A percentile compares a stretch with the other conserved stretches of the same genome.
These are phyloP conservation scores for Clarias laeviceps DNA, from an alignment of 2,797 vertebrate species.

Conservation along the genomic window DNA sequence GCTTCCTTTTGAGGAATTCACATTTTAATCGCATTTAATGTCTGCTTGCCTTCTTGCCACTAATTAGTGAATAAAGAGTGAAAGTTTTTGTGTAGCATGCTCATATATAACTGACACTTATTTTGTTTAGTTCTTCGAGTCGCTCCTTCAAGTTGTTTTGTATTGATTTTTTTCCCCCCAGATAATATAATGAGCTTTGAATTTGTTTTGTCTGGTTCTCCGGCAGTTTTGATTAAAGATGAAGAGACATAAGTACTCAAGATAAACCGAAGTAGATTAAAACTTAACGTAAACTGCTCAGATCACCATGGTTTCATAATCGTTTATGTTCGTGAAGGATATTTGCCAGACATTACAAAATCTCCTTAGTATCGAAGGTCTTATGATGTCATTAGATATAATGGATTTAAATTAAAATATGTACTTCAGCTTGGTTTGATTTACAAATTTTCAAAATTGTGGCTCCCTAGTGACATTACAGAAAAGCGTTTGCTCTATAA, in stretches of 20 bases:
- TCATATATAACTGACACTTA: constrained; percentile 8
- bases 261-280: background rate
- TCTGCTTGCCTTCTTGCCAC: background rate
- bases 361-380: background rate
- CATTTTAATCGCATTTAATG: background rate
- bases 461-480: background rate
- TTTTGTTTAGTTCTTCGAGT: background rate
- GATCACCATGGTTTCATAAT: constrained; percentile 4
- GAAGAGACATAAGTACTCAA: background rate
- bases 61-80: background rate
- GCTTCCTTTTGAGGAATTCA: background rate
- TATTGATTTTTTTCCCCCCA: background rate
- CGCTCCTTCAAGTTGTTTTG: constrained; percentile 17
- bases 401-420: background rate
- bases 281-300: background rate
- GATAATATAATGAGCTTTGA: constrained; percentile 16
- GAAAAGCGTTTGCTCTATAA: background rate
- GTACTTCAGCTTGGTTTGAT: background rate
- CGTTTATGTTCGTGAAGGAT: background rate
- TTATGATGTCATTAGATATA: background rate
- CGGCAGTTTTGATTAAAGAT: constrained; percentile 18
- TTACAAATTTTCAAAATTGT: background rate
- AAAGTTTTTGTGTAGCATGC: background rate
- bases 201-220: constrained; percentile 8
- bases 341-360: background rate